A percentile compares a stretch with the other conserved stretches of the same genome.
These are phyloP conservation scores for Drosophila pegasa DNA, from an alignment of 2,888 invertebrate genomes.

Conservation along the genomic window DNA sequence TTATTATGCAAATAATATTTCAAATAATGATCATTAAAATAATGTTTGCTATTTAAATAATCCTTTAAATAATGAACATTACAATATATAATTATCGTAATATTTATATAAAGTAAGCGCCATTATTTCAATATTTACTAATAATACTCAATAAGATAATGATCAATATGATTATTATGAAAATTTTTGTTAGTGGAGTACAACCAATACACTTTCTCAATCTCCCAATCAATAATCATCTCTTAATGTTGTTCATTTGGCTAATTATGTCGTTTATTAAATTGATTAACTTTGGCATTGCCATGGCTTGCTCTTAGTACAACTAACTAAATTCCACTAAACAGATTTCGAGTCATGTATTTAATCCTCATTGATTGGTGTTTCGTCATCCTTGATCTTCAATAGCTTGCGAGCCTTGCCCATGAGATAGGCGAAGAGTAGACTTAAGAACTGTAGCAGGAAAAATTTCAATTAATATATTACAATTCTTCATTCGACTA, in stretches of 20 bases:
- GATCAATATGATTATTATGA: too few relatives aligned
- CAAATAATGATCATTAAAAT: neutral
- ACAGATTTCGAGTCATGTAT: neutral
- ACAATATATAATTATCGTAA: too few relatives aligned
- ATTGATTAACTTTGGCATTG: slow-evolving; percentile 43
- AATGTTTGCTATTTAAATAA: too few relatives aligned
- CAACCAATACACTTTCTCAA: neutral
- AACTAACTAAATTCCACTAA: slow-evolving; percentile 21
- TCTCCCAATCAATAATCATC: too few relatives aligned
- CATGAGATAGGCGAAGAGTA: slow-evolving; percentile 60
- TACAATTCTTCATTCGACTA: too few relatives aligned
- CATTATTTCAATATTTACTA: too few relatives aligned
- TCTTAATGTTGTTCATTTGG: neutral
- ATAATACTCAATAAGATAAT: too few relatives aligned
- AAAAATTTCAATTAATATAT: neutral
- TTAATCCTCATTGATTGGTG: slow-evolving; percentile 64
- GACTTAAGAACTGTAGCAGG: slow-evolving; percentile 52
- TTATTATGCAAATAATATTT: neutral
- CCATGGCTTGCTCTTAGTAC: slow-evolving; percentile 25
- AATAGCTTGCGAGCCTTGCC: slow-evolving; percentile 66
- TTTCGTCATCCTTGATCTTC: slow-evolving; percentile 68
- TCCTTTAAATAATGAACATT: too few relatives aligned
- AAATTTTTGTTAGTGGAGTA: too few relatives aligned
- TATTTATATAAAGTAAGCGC: too few relatives aligned
- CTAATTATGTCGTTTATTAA: slow-evolving; percentile 19